A percentile compares a stretch with the other conserved stretches of the same genome.
Conservation (phyloP, 2,113 vertebrate species). For the Thermophis baileyi region DNA sequence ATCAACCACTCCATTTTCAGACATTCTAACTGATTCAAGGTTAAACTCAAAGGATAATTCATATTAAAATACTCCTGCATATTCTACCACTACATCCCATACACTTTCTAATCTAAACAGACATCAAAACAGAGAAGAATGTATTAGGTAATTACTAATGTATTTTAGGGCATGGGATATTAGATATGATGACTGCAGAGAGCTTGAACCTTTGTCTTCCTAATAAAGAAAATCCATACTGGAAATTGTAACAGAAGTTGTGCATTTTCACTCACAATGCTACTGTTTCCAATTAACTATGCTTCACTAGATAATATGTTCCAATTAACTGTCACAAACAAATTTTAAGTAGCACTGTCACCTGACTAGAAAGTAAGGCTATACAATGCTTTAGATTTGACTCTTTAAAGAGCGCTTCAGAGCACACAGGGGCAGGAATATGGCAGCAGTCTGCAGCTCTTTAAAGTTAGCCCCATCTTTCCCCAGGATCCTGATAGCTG, state of each 20-base stretch:
- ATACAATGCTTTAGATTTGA: neutral
- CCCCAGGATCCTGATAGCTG: neutral
- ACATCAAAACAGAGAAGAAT: neutral
- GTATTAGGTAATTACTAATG: neutral
- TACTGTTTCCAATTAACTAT: neutral
- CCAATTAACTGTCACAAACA: neutral
- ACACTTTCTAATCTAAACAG: neutral
- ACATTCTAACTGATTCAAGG: neutral
- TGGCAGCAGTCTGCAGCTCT: neutral
- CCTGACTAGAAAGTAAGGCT: neutral
- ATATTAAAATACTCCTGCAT: neutral
- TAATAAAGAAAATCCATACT: neutral
- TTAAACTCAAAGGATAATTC: slow-evolving; percentile 19
- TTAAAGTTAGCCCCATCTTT: neutral
- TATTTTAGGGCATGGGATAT: neutral
- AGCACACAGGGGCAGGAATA: neutral
- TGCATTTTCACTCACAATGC: neutral
- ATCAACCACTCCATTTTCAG: neutral
- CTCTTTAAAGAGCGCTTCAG: neutral
- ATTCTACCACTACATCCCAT: neutral
- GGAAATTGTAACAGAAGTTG: neutral
- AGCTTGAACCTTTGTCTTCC: neutral
- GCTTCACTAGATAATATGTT: neutral
- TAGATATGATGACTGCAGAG: neutral
- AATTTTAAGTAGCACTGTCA: neutral